A percentile compares a stretch with the other conserved stretches of the same genome.
phyloP scores from a whole-genome alignment of 2,113 vertebrate species.

The Lonchura striata region DNA sequence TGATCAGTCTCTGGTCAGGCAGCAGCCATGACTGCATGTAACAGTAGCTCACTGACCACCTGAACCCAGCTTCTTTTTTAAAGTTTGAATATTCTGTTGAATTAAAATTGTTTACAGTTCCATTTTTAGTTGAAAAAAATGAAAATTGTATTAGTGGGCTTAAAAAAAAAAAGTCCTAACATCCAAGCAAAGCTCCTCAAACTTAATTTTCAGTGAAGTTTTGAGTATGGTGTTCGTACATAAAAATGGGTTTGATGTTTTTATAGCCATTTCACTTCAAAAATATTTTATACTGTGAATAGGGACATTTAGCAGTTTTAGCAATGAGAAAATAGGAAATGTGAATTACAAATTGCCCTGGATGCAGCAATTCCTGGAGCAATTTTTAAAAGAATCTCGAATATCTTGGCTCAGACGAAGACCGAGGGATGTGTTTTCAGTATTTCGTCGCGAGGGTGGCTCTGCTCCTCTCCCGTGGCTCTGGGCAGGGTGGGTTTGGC shows the following conservation, averaged over 20 bases:
- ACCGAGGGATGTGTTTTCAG: too few relatives aligned
- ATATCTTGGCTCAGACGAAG: background rate
- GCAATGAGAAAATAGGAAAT: background rate
- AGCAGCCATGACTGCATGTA: background rate
- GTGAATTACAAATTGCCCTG: background rate
- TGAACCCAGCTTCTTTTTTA: background rate
- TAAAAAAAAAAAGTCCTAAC: background rate
- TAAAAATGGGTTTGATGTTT: background rate
- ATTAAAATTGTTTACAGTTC: background rate
- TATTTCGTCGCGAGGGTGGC: background rate
- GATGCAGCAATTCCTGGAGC: background rate
- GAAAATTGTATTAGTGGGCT: background rate
- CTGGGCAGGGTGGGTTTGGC: too few relatives aligned
- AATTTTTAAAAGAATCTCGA: background rate
- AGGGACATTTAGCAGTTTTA: background rate
- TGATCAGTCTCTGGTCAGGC: background rate
- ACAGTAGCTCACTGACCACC: background rate
- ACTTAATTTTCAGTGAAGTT: background rate
- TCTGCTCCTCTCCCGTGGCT: background rate
- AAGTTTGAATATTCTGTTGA: background rate
- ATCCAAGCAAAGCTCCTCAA: background rate
- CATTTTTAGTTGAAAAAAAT: background rate
- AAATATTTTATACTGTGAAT: background rate
- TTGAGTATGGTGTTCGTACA: background rate
- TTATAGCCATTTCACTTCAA: background rate